A percentile compares a stretch with the other conserved stretches of the same genome.
Evolutionary conservation across 2,888 invertebrate species (phyloP).

Genomic region (Lapara coniferarum): DNA sequence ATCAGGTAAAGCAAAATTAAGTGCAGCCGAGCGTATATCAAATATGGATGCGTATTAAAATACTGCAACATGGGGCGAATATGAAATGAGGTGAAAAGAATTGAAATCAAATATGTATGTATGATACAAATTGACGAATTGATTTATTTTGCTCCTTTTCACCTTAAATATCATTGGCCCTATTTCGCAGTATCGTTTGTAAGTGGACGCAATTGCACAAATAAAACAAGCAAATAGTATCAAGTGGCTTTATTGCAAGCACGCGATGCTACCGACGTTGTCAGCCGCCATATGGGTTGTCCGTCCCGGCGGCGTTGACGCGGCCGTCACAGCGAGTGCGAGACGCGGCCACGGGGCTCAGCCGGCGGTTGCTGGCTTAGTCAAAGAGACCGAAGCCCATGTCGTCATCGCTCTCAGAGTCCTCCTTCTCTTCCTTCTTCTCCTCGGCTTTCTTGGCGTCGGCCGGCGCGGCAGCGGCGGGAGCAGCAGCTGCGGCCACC

Average conservation of each 20-base stretch:
- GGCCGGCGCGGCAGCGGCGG: slow-evolving; percentile 86
- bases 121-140: no score
- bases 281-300: slow-evolving; percentile 75
- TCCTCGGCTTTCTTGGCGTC: slow-evolving; percentile 86
- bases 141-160: no score
- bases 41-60: no score
- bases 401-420: slow-evolving; percentile 94
- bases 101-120: no score
- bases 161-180: no score
- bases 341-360: slow-evolving; percentile 40
- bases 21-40: no score
- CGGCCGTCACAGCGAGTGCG: slow-evolving; percentile 43
- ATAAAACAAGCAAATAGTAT: slow-evolving; percentile 28
- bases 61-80: no score
- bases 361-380: slow-evolving; percentile 72
- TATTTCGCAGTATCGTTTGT: no score
- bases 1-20: no score
- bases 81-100: no score
- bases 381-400: slow-evolving; percentile 99
- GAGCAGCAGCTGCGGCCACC: slow-evolving; percentile 83
- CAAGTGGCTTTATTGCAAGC: slow-evolving; percentile 65
- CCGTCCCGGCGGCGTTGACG: slow-evolving; percentile 74
- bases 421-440: slow-evolving; percentile 92
- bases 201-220: background rate
- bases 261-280: slow-evolving; percentile 44